phyloP scores from a whole-genome alignment of 2,888 invertebrate genomes.

The Erebia palarica region DNA sequence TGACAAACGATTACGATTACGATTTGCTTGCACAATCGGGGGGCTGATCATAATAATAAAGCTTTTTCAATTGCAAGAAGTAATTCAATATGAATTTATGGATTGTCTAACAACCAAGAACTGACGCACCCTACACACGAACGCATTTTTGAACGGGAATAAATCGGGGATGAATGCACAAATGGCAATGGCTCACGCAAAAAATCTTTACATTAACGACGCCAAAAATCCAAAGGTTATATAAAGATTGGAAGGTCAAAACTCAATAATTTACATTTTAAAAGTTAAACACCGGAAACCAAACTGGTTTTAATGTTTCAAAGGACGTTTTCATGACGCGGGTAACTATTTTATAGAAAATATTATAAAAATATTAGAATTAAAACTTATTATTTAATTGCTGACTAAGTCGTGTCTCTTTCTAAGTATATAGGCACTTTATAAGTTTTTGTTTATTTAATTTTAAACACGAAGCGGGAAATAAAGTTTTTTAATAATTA shows the following conservation, averaged over 20 bases:
- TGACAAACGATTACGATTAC: too few relatives aligned
- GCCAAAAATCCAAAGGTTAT: conserved; percentile 7
- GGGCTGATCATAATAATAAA: not conserved
- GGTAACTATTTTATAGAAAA: not conserved
- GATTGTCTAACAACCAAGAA: conserved; percentile 5
- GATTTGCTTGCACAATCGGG: too few relatives aligned
- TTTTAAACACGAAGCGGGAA: too few relatives aligned
- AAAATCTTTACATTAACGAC: not conserved
- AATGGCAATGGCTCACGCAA: conserved; percentile 16
- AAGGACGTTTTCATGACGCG: not conserved
- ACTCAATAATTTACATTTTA: conserved; percentile 15
- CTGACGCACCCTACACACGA: conserved; percentile 4
- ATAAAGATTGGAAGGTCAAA: conserved; percentile 10
- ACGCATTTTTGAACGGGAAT: not conserved
- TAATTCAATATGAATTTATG: conserved; percentile 1
- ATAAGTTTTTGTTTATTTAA: too few relatives aligned
- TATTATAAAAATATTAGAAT: not conserved
- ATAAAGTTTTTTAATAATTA: too few relatives aligned
- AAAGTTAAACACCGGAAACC: conserved; percentile 18
- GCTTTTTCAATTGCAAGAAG: not conserved
- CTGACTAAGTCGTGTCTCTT: too few relatives aligned
- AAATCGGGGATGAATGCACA: conserved; percentile 2
- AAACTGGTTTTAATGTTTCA: conserved; percentile 14
- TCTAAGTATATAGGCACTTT: too few relatives aligned
- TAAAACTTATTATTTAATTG: not conserved